Evolutionary conservation across 2,888 invertebrate genomes (phyloP), one percentile per base, ranked within the genome.

Genomic region (Amphimallon solstitiale): DNA sequence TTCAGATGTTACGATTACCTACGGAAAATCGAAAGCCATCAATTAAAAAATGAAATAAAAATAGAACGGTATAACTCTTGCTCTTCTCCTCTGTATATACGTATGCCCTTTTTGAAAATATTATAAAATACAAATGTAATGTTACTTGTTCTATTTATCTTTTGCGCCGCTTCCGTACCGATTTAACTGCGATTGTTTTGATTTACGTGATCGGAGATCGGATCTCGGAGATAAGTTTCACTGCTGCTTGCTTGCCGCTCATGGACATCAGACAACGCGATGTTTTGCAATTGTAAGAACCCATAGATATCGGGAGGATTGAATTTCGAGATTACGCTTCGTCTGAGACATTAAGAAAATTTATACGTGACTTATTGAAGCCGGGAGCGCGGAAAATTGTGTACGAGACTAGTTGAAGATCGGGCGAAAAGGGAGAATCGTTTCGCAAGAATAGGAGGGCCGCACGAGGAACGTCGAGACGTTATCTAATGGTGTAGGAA

Each of bases 151-250:
- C 52, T 65, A 65, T 68, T 69, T 69, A 67, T 68, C 66, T 54
- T 37, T 19, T 12, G 56, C 37, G 51, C 38, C 59, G 23, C 45
- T 52, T 65, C 59, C 68, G 65, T 54, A 60, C 63, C 59, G 66
- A 66, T 67, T 66, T 54, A 48, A 65, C 59, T 49, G 68, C 61
- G 66, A 68, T 70, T 70, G 66, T 70, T 70, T 68, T 70, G 70
- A 70, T 70, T 70, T 70, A 70, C 68, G 68, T 59, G 68, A 70
- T 70, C 66, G 40, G 7, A 61, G 64, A 66, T 69, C 19, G 48
- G 48, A 29, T 29, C 29, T 29, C 9, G 29, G 29, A 29, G 29
- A 29, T 29, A 29, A 29, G 29, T 29, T 17, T 43, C 43, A 6
- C 43, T 43, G n/a, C n/a, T n/a, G n/a, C n/a, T n/a, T 29, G 7